Base-by-base conservation (phyloP, 2,113 vertebrate species). In the Daubentonia madagascariensis region DNA sequence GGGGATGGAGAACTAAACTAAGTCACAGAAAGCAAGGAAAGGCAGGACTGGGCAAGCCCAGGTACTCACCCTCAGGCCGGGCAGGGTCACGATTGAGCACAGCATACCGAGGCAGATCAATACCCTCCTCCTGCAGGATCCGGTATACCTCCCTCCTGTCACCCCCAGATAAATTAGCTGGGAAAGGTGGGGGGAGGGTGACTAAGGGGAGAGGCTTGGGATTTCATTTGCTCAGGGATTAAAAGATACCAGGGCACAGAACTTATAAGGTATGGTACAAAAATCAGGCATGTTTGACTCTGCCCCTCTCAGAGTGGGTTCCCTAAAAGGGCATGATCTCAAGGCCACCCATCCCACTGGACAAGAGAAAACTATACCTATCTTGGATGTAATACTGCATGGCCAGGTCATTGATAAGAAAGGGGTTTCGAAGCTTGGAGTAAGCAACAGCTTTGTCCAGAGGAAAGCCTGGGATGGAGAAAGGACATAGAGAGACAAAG, bases 351-450 rank as follows among this genome's bases (percentile, higher is more conserved):
- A 80, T 90, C 75, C n/a, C 95, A 30, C 0, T 14, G 65, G 57
- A 6, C 92, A 95, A 78, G 17, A 93, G 76, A 63, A 92, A 96
- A 94, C 78, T 98, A 59, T 98, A 99, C 99, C 99, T 99, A 99
- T 99, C 99, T 98, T 99, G 99, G 98, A 99, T 99, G 97, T 99
- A 99, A 98, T 99, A 99, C 98, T 99, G 99, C 99, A 99, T 99
- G 95, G 99, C 99, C 97, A 99, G 99, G 98, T 99, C 99, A 61
- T 99, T 99, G 98, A 99, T 99, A 96, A 99, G 99, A 97, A 99
- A 99, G 6, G 99, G 99, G 92, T 99, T 99, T 98, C 99, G 99
- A 88, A 99, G 99, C 96, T 99, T 99, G 96, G 99, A 99, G 40
- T 99, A 99, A 98, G 99, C 99, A 97, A 99, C 99, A 3, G 99